phyloP scores from a whole-genome alignment of 2,113 vertebrate species.

The Haemorhous mexicanus region DNA sequence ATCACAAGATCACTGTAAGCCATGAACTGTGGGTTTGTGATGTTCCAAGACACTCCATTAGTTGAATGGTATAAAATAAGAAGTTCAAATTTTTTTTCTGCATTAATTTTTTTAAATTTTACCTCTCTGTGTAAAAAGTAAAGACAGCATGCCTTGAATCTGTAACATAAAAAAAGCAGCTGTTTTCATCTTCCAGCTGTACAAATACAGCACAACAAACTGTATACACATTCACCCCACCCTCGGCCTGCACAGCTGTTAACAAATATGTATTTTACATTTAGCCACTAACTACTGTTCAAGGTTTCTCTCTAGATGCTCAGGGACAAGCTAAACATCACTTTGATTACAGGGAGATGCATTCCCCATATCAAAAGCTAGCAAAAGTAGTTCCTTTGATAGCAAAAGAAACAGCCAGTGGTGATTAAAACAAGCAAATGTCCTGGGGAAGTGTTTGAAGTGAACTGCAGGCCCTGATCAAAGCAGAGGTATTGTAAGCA shows the following conservation, averaged over 20 bases:
- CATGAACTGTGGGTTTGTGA: neutral
- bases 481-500: neutral
- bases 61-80: neutral
- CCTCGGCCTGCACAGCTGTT: neutral
- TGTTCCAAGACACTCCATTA: neutral
- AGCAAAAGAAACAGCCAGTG: neutral
- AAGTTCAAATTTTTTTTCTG: neutral
- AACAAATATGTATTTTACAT: neutral
- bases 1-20: neutral
- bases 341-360: neutral
- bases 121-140: neutral
- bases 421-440: constrained; percentile 25
- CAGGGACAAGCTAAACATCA: neutral
- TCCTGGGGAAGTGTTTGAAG: constrained; percentile 27
- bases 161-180: neutral
- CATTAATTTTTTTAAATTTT: neutral
- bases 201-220: neutral
- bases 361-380: constrained; percentile 3
- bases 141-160: neutral
- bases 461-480: neutral
- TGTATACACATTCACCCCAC: accelerated
- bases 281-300: neutral
- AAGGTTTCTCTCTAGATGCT: neutral
- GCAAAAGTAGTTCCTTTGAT: constrained; percentile 21
- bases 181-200: neutral